Evolutionary conservation across 2,888 invertebrate species (phyloP), one percentile per base, ranked within the genome.

Genomic region (Agriopis leucophaearia): DNA sequence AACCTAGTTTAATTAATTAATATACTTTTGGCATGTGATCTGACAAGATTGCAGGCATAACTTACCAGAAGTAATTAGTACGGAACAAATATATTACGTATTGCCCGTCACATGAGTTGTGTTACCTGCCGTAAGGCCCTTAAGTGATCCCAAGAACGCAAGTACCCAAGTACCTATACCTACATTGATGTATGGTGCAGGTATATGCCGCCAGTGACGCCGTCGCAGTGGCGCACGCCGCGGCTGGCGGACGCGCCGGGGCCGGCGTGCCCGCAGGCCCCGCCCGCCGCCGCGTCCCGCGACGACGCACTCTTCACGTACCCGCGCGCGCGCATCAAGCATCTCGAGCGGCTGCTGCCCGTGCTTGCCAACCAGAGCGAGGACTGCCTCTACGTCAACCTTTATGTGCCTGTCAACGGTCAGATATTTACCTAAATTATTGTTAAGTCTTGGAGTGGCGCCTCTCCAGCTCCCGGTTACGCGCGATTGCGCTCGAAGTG

Each of bases 331-430:
- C 95, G 98, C 62, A 96, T 98, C 74, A 96, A 97, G 27, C 97
- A 98, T 88, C 95, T 99, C 70, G 97, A 97, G 84, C 96, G 97
- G 73, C 94, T 99, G 78, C 91, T 97, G 79, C 97, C 98, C 16
- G 94, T 97, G 77, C 95, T 99, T 69, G 96, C 96, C 82, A 98
- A 99, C 88, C 99, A 99, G 94, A 98, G 97, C 89, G 99, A 99
- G 94, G 99, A 99, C 95, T 99, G 99, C 89, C 96, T 99, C 81
- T 99, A 98, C 90, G 96, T 99, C 87, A 99, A 99, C 94, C 96
- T 99, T 78, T 99, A 98, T 94, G 98, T 98, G 75, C 99, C 99
- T 73, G 95, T 97, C 81, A 95, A 83, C 75, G 92, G 92, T 91
- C 50, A 82, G 79, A 51, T 15, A 15, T n/a, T n/a, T 45, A 42